Percentiles rank a stretch among this genome's conserved stretches.
phyloP scores from a whole-genome alignment of 2,888 invertebrate species.

The Hemithea aestivaria region DNA sequence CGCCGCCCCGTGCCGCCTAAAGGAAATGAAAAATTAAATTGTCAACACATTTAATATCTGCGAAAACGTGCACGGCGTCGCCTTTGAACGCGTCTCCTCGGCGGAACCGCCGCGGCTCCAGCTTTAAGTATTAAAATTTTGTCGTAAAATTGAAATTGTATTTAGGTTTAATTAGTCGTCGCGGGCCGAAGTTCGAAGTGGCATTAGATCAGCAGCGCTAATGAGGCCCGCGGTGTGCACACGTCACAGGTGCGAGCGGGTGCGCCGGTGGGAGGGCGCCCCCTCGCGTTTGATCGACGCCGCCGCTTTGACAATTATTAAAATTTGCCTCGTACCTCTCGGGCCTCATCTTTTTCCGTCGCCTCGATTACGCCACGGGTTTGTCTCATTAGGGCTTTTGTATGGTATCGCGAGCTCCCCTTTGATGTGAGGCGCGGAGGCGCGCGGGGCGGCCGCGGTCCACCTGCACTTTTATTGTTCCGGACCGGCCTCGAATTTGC shows the following conservation, averaged over 20 bases:
- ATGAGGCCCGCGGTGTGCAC: slow-evolving; percentile 74
- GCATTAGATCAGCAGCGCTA: slow-evolving; percentile 75
- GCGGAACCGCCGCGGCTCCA: slow-evolving; percentile 63
- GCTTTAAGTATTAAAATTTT: slow-evolving; percentile 75
- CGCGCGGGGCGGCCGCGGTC: slow-evolving; percentile 56
- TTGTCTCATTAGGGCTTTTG: slow-evolving; percentile 80
- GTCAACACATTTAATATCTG: slow-evolving; percentile 80
- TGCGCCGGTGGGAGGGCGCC: slow-evolving; percentile 30
- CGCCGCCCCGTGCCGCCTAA: slow-evolving; percentile 59
- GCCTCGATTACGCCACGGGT: slow-evolving; percentile 78
- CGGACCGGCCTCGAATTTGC: slow-evolving; percentile 67
- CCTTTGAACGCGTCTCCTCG: slow-evolving; percentile 73
- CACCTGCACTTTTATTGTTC: slow-evolving; percentile 78
- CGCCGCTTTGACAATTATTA: slow-evolving; percentile 81
- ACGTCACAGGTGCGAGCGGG: slow-evolving; percentile 62
- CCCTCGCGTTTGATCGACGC: slow-evolving; percentile 76
- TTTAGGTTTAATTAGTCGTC: slow-evolving; percentile 75
- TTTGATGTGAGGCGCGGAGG: slow-evolving; percentile 66
- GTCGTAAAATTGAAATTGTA: slow-evolving; percentile 75
- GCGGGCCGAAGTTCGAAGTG: slow-evolving; percentile 68
- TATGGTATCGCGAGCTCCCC: slow-evolving; percentile 72
- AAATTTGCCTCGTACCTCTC: slow-evolving; percentile 79
- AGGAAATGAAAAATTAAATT: slow-evolving; percentile 80
- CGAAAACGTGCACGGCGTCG: slow-evolving; percentile 77
- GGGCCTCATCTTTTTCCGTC: slow-evolving; percentile 78